Conservation (phyloP, 2,113 vertebrate species). For the Lipotes vexillifer region DNA sequence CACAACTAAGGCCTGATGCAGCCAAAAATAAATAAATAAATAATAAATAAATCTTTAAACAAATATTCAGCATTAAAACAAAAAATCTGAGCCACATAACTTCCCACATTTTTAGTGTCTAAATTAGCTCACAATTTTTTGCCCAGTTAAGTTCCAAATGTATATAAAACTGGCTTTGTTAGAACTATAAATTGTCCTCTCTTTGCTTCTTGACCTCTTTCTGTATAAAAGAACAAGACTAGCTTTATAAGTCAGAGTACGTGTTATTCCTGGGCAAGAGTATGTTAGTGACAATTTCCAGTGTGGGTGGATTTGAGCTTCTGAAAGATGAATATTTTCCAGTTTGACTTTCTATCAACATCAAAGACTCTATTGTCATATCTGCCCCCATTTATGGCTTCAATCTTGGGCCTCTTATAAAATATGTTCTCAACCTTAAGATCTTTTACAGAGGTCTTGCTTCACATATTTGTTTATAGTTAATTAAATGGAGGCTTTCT, state of each 20-base stretch:
- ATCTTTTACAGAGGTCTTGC: slow-evolving; percentile 30
- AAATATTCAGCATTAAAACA: too few relatives aligned
- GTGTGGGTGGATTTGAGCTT: slow-evolving; percentile 73
- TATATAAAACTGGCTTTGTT: slow-evolving; percentile 13
- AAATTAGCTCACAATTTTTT: not conserved
- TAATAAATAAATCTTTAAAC: too few relatives aligned
- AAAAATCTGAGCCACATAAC: not conserved
- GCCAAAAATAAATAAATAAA: too few relatives aligned
- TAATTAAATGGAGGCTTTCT: slow-evolving; percentile 41
- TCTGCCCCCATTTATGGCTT: slow-evolving; percentile 31
- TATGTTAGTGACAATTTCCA: slow-evolving; percentile 73
- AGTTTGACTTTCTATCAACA: slow-evolving; percentile 64
- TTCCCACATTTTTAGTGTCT: not conserved
- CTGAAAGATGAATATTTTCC: slow-evolving; percentile 75
- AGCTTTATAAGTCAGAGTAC: not conserved
- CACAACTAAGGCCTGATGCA: too few relatives aligned
- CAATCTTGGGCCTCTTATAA: slow-evolving; percentile 15
- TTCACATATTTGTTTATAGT: slow-evolving; percentile 33
- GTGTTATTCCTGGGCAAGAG: slow-evolving; percentile 60
- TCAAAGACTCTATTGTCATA: slow-evolving; percentile 63
- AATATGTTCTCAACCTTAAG: slow-evolving; percentile 11
- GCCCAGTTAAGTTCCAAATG: not conserved
- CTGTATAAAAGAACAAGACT: slow-evolving; percentile 34
- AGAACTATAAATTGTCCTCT: not conserved
- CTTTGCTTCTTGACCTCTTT: slow-evolving; percentile 36